phyloP scores from a whole-genome alignment of 2,113 vertebrate genomes.

The Hepsetus odoe region DNA sequence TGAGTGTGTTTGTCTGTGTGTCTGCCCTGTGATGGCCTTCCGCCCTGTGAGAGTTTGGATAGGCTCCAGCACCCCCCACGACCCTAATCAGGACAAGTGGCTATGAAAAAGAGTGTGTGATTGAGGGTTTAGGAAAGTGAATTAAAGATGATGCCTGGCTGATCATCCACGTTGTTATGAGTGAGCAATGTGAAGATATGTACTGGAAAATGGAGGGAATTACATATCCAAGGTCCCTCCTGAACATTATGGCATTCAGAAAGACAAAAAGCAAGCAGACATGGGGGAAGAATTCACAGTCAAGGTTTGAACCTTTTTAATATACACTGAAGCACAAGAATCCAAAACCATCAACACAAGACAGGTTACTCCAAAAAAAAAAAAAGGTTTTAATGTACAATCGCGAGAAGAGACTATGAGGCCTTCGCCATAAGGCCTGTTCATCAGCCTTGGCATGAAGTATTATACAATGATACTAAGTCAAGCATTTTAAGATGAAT shows the following conservation, averaged over 20 bases:
- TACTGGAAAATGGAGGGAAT: not conserved
- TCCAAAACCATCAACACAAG: constrained; percentile 30
- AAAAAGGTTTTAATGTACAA: constrained; percentile 29
- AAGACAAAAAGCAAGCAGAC: not conserved
- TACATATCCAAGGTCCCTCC: not conserved
- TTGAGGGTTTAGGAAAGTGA: too few species aligned
- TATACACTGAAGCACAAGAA: constrained; percentile 42
- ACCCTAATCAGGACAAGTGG: too few species aligned
- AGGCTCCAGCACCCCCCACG: too few species aligned
- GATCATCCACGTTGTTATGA: too few species aligned
- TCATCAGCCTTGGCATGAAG: not conserved
- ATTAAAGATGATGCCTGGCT: too few species aligned
- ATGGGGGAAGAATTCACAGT: not conserved
- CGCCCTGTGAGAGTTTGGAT: too few species aligned
- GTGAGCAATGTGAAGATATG: too few species aligned
- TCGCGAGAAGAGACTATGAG: not conserved
- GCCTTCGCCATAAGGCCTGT: constrained; percentile 11
- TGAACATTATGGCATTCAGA: not conserved
- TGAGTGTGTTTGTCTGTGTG: too few species aligned
- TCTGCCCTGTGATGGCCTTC: too few species aligned
- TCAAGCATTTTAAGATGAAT: too few species aligned
- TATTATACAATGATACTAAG: not conserved
- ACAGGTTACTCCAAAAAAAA: constrained; percentile 18
- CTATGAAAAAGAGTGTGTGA: too few species aligned
- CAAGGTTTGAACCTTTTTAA: constrained; percentile 30